These are phyloP conservation scores for Anguilla megastoma DNA, from an alignment of 2,797 vertebrate genomes.

Conservation along the genomic window DNA sequence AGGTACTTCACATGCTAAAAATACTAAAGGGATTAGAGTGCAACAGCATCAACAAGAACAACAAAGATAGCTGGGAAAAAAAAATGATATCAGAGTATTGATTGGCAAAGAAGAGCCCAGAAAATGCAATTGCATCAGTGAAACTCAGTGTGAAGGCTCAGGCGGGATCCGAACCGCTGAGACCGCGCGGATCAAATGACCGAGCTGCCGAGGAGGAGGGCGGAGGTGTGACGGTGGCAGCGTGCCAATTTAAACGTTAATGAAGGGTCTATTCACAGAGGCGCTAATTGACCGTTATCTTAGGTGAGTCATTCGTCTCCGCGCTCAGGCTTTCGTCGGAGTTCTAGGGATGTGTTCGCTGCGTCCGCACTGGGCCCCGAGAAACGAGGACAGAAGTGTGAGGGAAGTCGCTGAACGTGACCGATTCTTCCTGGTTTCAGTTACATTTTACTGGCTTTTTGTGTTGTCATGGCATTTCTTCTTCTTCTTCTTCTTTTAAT, in stretches of 20 bases:
- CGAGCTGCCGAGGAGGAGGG: background rate
- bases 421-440: background rate
- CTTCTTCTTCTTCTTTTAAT: background rate
- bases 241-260: background rate
- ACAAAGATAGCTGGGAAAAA: background rate
- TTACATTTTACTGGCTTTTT: background rate
- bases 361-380: background rate
- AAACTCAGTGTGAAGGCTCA: slow-evolving; percentile 11
- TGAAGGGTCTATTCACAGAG: background rate
- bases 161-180: slow-evolving; percentile 16
- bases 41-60: background rate
- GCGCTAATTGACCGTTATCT: background rate
- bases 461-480: background rate
- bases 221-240: background rate
- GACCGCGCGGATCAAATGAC: background rate
- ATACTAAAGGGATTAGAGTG: slow-evolving; percentile 45
- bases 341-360: background rate
- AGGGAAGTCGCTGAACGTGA: background rate
- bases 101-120: background rate
- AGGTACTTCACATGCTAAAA: slow-evolving; percentile 45
- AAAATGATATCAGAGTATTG: background rate
- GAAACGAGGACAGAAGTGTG: background rate
- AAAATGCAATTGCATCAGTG: background rate
- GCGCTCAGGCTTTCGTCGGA: background rate
- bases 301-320: background rate